Evolutionary conservation across 1,140 invertebrate species (phyloP), one percentile per base, ranked within the genome.

Genomic region (Pseudomyrmex cubaensis): DNA sequence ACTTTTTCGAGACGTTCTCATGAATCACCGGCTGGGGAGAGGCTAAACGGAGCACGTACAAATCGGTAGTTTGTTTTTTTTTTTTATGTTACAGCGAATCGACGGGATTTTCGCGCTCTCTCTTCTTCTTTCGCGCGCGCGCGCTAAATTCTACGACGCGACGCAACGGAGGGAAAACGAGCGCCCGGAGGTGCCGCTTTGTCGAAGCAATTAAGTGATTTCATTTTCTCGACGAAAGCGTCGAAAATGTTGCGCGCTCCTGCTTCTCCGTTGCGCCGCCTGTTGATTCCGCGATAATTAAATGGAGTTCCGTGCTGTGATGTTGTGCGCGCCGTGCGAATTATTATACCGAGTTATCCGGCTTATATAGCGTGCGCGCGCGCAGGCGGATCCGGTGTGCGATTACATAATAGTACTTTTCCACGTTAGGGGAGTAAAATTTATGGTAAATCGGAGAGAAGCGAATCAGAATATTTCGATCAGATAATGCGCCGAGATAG

Each of bases 151-250:
- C 35, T 35, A 7, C 35, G 70, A 70, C 70, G 57, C 17, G 57
- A 35, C 76, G 74, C 64, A 50, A 57, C 35, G 76, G 54, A 52
- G 44, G 64, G 70, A 62, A 83, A 87, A 87, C 78, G 78, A 87
- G 72, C 82, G 54, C n/a, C 35, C 82, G 54, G 56, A 44, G 72
- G 35, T 54, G 52, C 64, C 52, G 64, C 76, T 78, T 78, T 78
- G 76, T 78, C 63, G 64, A 70, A 52, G 20, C 70, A 78, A 78
- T 78, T 78, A 78, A 78, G 76, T 78, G 76, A 78, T 78, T 78
- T 78, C 76, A 78, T 78, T 78, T 78, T 78, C 76, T 78, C 76
- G 76, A 78, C 76, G 76, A 78, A 78, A 78, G 76, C 76, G 67
- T 78, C 66, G 76, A 78, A 78, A 78, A 78, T 78, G 76, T 66